Evolutionary conservation across 2,113 vertebrate species (phyloP).

Genomic region (Syrrhaptes paradoxus): DNA sequence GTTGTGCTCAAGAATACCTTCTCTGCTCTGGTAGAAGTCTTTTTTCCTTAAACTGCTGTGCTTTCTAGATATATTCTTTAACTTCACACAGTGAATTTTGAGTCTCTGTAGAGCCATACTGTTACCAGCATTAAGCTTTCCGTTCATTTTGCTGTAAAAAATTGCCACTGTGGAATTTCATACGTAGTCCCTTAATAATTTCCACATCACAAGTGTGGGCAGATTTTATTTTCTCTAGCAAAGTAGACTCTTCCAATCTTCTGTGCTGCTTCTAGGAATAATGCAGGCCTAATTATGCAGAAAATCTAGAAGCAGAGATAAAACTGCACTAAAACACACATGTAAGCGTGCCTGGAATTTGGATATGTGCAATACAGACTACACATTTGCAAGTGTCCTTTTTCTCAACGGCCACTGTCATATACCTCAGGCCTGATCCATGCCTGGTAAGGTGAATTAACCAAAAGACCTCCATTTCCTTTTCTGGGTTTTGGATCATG

Average conservation of each 20-base stretch:
- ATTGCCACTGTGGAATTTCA: background rate
- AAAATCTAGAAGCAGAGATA: background rate
- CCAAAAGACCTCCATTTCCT: background rate
- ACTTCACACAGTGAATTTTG: background rate
- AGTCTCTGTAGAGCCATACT: background rate
- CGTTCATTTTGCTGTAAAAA: constrained; percentile 16
- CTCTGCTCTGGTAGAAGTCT: background rate
- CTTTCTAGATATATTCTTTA: background rate
- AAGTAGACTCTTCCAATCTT: background rate
- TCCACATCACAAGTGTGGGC: background rate
- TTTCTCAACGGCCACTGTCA: background rate
- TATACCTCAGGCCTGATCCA: background rate
- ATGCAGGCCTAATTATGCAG: background rate
- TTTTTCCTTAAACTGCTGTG: background rate
- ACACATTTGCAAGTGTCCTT: background rate
- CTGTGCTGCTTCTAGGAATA: background rate
- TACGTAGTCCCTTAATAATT: background rate
- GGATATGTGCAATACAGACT: background rate
- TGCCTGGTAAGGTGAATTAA: background rate
- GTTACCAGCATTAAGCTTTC: background rate
- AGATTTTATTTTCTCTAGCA: background rate
- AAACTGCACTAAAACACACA: background rate
- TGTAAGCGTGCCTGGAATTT: background rate
- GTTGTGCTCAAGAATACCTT: background rate
- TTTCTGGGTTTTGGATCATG: background rate